Base-by-base conservation (phyloP, 2,888 invertebrate species). In the Microctonus hyperodae region DNA sequence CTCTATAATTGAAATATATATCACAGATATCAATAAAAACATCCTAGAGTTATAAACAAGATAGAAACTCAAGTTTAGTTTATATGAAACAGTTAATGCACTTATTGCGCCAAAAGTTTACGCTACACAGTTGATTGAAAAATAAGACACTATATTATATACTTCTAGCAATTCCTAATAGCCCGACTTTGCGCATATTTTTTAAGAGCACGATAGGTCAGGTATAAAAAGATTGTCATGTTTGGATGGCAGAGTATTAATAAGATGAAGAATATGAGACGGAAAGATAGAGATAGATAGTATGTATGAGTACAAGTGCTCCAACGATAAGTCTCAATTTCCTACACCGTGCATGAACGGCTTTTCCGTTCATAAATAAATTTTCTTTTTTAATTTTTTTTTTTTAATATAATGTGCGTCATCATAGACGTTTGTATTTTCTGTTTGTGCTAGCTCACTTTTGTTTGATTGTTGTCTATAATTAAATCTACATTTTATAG, bases 11-110 rank as follows among this genome's bases (percentile, higher is more conserved):
- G 63, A 68, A 64, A 61, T 70, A 64, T 81, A 81, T 82, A 82
- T 82, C 82, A 82, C 82, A 82, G 82, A 81, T 81, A 77, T 81
- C 78, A 81, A 81, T 78, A 77, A 75, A 79, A 78, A 79, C 71
- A 69, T 74, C 78, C 77, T 55, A 55, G 9, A 65, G 48, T 7
- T 33, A 35, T 37, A 13, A 53, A 33, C 11, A 25, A 20, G 48
- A 44, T n/a, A 56, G 1, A 5, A 56, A 35, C 33, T 22, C 51
- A 37, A 53, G 40, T 60, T 31, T 28, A 23, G 56, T 62, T 62
- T 33, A 37, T 31, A 37, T 25, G 53, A 62, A 62, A 62, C n/a
- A 33, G n/a, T n/a, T 60, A 48, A 53, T 25, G 28, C n/a, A 53
- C 53, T 53, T 7, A 7, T n/a, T 1, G 53, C 25, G 7, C 25